Conservation (phyloP, 2,888 invertebrate species). For the Eubasilissa splendida region DNA sequence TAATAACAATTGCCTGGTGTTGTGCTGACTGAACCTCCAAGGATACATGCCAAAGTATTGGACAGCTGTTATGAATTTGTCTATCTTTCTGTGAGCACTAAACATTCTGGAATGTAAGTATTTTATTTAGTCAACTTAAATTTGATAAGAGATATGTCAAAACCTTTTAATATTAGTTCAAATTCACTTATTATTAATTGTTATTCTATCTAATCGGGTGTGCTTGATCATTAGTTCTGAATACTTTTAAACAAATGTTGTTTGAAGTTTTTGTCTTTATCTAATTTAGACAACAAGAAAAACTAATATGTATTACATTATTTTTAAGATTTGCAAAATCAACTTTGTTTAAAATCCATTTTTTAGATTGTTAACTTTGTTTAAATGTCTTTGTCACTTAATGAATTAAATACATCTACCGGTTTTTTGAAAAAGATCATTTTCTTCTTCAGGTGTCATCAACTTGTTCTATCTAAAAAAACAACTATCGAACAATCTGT, state of each 20-base stretch:
- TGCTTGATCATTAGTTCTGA: too few relatives aligned
- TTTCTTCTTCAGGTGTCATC: too few relatives aligned
- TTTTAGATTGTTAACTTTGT: neutral
- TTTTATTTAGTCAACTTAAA: too few relatives aligned
- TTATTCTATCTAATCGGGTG: too few relatives aligned
- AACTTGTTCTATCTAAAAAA: neutral
- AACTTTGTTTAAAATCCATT: neutral
- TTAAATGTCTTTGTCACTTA: neutral
- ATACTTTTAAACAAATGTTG: too few relatives aligned
- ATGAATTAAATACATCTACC: too few relatives aligned
- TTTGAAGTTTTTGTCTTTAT: too few relatives aligned
- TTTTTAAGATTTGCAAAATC: neutral
- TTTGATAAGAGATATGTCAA: too few relatives aligned
- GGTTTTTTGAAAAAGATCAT: too few relatives aligned
- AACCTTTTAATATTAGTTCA: too few relatives aligned
- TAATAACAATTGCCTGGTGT: conserved; percentile 70
- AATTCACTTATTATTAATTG: too few relatives aligned
- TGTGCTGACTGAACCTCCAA: conserved; percentile 81
- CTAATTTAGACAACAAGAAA: too few relatives aligned
- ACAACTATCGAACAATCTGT: neutral
- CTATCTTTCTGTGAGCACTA: conserved; percentile 82
- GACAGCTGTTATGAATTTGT: conserved; percentile 80
- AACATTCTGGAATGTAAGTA: conserved; percentile 74
- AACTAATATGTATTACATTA: neutral
- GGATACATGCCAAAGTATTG: conserved; percentile 86